Base-by-base conservation (phyloP, 2,113 vertebrate genomes). In the Aix galericulata region DNA sequence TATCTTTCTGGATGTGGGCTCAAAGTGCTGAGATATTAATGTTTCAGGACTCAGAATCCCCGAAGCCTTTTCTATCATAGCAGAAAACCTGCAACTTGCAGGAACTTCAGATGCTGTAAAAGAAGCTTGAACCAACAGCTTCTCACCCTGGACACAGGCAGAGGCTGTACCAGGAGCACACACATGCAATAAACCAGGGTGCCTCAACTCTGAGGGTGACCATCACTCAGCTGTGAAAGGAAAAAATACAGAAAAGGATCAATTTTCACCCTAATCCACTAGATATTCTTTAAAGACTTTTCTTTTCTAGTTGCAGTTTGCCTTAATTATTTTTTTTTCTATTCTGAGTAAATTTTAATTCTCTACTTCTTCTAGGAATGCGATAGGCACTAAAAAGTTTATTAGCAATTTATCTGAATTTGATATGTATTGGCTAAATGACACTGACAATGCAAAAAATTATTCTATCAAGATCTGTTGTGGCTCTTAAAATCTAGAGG, bases 121-220 rank as follows among this genome's bases (percentile, higher is more conserved):
- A 48, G 9, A 11, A 29, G 31, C 26, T 27, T 67, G 44, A 11
- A 2, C 13, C 26, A 46, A 40, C 32, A 82, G 32, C 12, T 72
- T 34, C 59, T 32, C 9, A 2, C 26, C 23, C 6, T 2, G 34
- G 36, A 56, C 63, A 31, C 42, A 44, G 18, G 18, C 64, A 16
- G 38, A 15, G 38, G n/a, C 22, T 62, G 59, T 10, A 32, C 59
- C 59, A 36, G 13, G 59, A 2, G 4, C 29, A 8, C 29, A 17
- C 14, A 1, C 0, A 4, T 42, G 31, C 36, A 17, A 7, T 0
- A 18, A 66, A 38, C n/a, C 15, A 8, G 8, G 1, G 8, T 11
- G 25, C 55, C 34, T 50, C 3, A 31, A 38, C 13, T 8, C 17
- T 8, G 34, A 27, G 40, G 13, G n/a, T 21, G 22, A 27, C 22